Base-by-base conservation (phyloP, 2,888 invertebrate genomes). In the Cheiracanthium punctorium region DNA sequence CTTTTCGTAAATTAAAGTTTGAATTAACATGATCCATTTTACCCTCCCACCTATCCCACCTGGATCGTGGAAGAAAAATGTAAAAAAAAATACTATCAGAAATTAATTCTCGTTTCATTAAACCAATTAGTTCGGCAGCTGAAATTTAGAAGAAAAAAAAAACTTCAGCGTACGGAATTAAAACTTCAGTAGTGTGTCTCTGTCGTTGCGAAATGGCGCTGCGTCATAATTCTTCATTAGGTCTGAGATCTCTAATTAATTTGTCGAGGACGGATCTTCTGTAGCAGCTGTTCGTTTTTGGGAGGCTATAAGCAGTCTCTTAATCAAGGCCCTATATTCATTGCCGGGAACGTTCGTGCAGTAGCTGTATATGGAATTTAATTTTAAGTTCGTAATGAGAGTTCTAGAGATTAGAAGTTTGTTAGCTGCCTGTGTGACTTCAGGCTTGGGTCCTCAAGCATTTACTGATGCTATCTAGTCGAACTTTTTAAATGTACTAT, bases 51-150 rank as follows among this genome's bases (percentile, higher is more conserved):
- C 58, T 5, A 37, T 7, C 37, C 58, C 58, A 58, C 17, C 58
- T 58, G 58, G 17, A 2, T 17, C 48, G n/a, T n/a, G 2, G 8
- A 48, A 37, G 12, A 58, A 58, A 58, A 24, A 24, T 24, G 4
- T 7, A 37, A 37, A 37, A 37, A 37, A 37, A 37, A 37, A 37
- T 4, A 37, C 7, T 37, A 58, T 58, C 58, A 58, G 58, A 58
- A 58, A 58, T 58, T 58, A 58, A 58, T 58, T 58, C 24, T 58
- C 24, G 20, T 58, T 58, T 58, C 58, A 58, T 58, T 58, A 58
- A 58, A 58, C 24, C 58, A 58, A 58, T 58, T 58, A 58, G 58
- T 58, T 58, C 20, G 7, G 58, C 4, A 24, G 20, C 58, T 24
- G 24, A 24, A 58, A 58, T 58, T 58, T 24, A 58, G 10, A 37